Conservation (phyloP, 2,797 vertebrate genomes). For the Tenualosa thibaudeaui region DNA sequence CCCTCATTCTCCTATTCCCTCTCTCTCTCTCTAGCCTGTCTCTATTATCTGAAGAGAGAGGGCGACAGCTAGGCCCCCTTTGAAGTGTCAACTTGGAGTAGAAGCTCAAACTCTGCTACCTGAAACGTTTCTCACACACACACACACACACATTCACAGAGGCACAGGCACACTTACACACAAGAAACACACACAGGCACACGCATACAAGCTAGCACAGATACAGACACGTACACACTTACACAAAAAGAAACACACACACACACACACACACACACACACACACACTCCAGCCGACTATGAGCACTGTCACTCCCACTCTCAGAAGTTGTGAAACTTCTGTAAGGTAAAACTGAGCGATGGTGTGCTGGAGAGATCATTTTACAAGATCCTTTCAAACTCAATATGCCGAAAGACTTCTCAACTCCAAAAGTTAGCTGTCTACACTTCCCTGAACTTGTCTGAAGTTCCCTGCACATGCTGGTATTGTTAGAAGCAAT, state of each 20-base stretch:
- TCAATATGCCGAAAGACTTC: background rate
- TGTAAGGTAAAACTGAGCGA: background rate
- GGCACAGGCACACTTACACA: background rate
- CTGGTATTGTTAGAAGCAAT: background rate
- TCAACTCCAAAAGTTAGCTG: background rate
- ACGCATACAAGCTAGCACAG: too few species aligned
- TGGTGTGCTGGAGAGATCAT: background rate
- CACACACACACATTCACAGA: background rate
- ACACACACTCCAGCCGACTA: background rate
- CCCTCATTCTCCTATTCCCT: background rate
- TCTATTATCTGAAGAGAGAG: constrained; percentile 17
- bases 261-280: background rate
- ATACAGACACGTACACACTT: background rate
- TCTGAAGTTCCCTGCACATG: background rate
- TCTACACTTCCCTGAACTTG: background rate
- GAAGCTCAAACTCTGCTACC: background rate
- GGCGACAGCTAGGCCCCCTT: background rate
- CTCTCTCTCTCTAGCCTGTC: constrained; percentile 8
- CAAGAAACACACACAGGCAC: background rate
- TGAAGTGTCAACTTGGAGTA: constrained; percentile 9
- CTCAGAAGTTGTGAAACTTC: background rate
- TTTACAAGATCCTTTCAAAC: background rate
- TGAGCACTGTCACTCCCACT: background rate
- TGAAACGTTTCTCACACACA: background rate
- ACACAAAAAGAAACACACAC: background rate